Evolutionary conservation across 2,113 vertebrate genomes (phyloP).

Genomic region (Sapayoa aenigma): DNA sequence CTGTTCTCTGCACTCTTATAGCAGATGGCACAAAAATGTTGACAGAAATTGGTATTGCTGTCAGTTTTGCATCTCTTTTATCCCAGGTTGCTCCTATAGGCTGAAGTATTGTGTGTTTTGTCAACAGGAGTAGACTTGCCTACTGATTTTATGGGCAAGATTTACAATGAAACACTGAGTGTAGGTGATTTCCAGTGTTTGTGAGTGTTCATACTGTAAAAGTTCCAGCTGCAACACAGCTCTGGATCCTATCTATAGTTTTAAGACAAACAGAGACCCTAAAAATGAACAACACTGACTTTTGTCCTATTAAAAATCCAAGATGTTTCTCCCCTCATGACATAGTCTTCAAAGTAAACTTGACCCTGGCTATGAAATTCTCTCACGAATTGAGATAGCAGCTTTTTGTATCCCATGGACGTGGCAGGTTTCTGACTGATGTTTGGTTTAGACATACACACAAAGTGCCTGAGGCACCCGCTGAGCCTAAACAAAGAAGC

Average conservation of each 20-base stretch:
- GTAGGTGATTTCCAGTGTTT: not conserved
- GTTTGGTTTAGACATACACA: conserved; percentile 22
- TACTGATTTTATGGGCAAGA: not conserved
- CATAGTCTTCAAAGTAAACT: conserved; percentile 46
- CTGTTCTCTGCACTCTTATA: not conserved
- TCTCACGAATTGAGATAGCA: not conserved
- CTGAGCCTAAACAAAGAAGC: conserved; percentile 44
- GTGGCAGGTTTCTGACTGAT: conserved; percentile 53
- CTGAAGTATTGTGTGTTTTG: not conserved
- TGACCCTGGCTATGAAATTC: conserved; percentile 43
- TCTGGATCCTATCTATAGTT: not conserved
- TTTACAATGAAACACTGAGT: not conserved
- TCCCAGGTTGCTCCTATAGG: not conserved
- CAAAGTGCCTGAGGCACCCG: conserved; percentile 27
- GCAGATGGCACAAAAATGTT: not conserved
- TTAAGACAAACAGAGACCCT: not conserved
- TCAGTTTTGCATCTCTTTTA: not conserved
- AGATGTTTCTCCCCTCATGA: not conserved
- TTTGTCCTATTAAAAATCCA: not conserved
- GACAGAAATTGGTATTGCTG: not conserved
- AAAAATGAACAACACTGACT: not conserved
- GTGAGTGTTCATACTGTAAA: not conserved
- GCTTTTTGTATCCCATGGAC: conserved; percentile 21
- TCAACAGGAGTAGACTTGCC: not conserved
- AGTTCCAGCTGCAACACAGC: not conserved